Conservation (phyloP, 92 coral and sea anemone genomes). For the Nematostella vectensis region DNA sequence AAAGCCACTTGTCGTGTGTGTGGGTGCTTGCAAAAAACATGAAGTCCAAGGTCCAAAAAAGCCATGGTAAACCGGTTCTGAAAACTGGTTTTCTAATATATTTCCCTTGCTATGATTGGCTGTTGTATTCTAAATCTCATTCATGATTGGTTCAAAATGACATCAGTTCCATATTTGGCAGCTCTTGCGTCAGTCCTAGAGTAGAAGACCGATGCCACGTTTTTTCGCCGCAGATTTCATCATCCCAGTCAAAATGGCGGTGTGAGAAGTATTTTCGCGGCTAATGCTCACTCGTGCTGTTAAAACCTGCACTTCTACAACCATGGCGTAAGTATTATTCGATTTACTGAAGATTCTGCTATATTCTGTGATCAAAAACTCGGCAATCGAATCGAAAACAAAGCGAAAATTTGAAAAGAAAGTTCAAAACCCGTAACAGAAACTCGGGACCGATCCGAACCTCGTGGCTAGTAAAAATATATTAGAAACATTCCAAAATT, state of each 20-base stretch:
- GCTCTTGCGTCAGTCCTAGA: slow-evolving; percentile 93
- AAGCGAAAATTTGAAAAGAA: too few species aligned
- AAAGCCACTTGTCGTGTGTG: too few species aligned
- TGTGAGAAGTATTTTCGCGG: slow-evolving; percentile 26
- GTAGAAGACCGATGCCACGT: slow-evolving; percentile 74
- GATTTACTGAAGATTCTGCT: background rate
- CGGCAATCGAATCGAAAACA: background rate
- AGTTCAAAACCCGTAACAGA: too few species aligned
- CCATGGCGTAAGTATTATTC: slow-evolving; percentile 78
- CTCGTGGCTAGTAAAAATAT: too few species aligned
- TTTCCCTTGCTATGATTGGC: slow-evolving; percentile 46
- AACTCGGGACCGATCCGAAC: too few species aligned
- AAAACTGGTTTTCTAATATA: slow-evolving; percentile 10
- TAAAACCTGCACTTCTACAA: slow-evolving; percentile 50
- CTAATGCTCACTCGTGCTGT: slow-evolving; percentile 31
- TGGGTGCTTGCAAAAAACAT: too few species aligned
- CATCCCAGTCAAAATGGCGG: slow-evolving; percentile 85
- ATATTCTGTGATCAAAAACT: background rate
- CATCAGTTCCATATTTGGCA: slow-evolving; percentile 44
- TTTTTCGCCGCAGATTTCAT: slow-evolving; percentile 48
- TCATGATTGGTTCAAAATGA: slow-evolving; percentile 53
- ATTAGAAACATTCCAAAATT: too few species aligned
- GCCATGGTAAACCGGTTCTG: slow-evolving; percentile 1
- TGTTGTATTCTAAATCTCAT: slow-evolving; percentile 10
- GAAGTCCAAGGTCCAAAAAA: slow-evolving; percentile 31